Conservation (phyloP, 2,113 vertebrate genomes). For the Chaetodon trifascialis region DNA sequence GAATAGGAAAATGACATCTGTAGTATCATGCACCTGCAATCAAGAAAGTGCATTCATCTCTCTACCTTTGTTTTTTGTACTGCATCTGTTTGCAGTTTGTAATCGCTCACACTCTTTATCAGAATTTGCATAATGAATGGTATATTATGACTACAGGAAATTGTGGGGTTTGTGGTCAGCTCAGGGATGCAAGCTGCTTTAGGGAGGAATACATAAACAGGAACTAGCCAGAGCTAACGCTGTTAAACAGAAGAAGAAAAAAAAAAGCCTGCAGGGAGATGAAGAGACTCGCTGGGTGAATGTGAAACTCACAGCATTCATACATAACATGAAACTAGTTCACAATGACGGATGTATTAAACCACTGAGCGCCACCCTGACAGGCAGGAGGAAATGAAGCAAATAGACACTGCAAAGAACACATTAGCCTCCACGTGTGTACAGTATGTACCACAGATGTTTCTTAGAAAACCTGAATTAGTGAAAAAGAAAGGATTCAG, state of each 20-base stretch:
- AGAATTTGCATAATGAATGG: slow-evolving; percentile 22
- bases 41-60: background rate
- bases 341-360: slow-evolving; percentile 31
- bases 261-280: slow-evolving; percentile 13
- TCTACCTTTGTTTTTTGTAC: background rate
- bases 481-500: background rate
- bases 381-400: slow-evolving; percentile 60
- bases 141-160: slow-evolving; percentile 48
- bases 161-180: slow-evolving; percentile 38
- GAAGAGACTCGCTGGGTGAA: slow-evolving; percentile 15
- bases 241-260: background rate
- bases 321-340: slow-evolving; percentile 17
- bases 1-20: background rate
- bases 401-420: slow-evolving; percentile 20
- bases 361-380: slow-evolving; percentile 27
- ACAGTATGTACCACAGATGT: slow-evolving; percentile 4
- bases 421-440: slow-evolving; percentile 31
- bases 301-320: slow-evolving; percentile 45
- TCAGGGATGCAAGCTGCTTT: slow-evolving; percentile 44
- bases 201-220: slow-evolving; percentile 69
- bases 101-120: background rate
- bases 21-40: slow-evolving; percentile 28
- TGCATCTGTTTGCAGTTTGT: background rate
- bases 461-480: slow-evolving; percentile 25
- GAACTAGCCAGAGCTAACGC: slow-evolving; percentile 46